A percentile compares a stretch with the other conserved stretches of the same genome.
Conservation (phyloP, 2,888 invertebrate genomes). For the Conistra vaccinii region DNA sequence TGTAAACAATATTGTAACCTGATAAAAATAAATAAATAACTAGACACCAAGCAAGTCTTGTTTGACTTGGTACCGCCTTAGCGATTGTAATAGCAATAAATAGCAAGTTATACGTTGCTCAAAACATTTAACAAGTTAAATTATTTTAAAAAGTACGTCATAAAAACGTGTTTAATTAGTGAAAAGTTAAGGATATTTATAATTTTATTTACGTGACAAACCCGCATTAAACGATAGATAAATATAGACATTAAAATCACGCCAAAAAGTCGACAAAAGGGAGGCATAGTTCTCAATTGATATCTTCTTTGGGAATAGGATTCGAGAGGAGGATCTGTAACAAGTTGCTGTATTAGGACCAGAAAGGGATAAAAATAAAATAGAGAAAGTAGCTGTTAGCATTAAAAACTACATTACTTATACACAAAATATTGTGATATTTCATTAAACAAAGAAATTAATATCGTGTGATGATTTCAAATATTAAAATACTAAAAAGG, state of each 20-base stretch:
- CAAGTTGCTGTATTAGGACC: constrained; percentile 47
- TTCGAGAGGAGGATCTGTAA: constrained; percentile 52
- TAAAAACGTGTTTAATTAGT: constrained; percentile 21
- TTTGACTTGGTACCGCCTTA: constrained; percentile 26
- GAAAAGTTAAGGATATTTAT: constrained; percentile 11
- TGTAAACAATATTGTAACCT: neutral
- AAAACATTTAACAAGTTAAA: constrained; percentile 2
- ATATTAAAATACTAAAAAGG: neutral
- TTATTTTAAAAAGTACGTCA: constrained; percentile 20
- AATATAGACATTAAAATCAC: constrained; percentile 26
- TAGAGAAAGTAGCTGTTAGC: neutral
- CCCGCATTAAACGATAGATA: constrained; percentile 21
- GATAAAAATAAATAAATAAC: neutral
- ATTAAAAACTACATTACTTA: neutral
- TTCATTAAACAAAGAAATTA: no score
- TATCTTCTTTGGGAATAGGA: constrained; percentile 29
- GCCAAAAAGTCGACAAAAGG: constrained; percentile 7
- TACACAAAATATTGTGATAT: neutral
- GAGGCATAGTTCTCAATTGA: neutral
- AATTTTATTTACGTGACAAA: constrained; percentile 5
- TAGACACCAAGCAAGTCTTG: neutral
- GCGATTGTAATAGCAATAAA: constrained; percentile 40
- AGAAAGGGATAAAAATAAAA: neutral
- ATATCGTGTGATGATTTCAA: neutral
- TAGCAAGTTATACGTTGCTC: constrained; percentile 30